A percentile compares a stretch with the other conserved stretches of the same genome.
phyloP scores from a whole-genome alignment of 2,888 invertebrate species.

The Apantesis nais region DNA sequence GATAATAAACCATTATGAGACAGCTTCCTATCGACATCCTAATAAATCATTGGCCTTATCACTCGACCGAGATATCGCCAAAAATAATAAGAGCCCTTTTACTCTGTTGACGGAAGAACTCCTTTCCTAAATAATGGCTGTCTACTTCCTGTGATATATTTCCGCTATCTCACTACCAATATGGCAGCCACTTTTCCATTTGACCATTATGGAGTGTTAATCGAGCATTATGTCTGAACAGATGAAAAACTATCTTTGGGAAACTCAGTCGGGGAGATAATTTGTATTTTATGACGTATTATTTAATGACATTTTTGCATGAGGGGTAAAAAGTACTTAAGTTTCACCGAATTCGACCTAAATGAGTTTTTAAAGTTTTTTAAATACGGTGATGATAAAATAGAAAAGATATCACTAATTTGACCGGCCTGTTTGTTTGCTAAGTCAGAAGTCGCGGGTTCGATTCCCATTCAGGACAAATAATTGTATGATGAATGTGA shows the following conservation, averaged over 20 bases:
- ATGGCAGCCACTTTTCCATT: slow-evolving; percentile 79
- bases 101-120: slow-evolving; percentile 77
- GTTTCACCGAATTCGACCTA: neutral
- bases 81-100: slow-evolving; percentile 76
- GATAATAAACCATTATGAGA: slow-evolving; percentile 26
- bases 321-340: neutral
- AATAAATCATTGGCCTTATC: slow-evolving; percentile 46
- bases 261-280: slow-evolving; percentile 56
- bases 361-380: neutral
- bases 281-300: slow-evolving; percentile 41
- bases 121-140: slow-evolving; percentile 82
- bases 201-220: slow-evolving; percentile 84
- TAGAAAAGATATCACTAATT: no score
- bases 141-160: slow-evolving; percentile 83
- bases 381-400: neutral
- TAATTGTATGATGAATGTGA: no score
- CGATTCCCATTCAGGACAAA: no score
- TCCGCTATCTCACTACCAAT: slow-evolving; percentile 81
- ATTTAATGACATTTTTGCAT: neutral
- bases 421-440: no score
- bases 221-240: slow-evolving; percentile 79
- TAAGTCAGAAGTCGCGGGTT: no score
- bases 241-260: slow-evolving; percentile 78
- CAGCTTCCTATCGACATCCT: slow-evolving; percentile 28
- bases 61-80: slow-evolving; percentile 43